These are phyloP conservation scores for Ptychadena robeensis DNA, from an alignment of 2,797 vertebrate genomes.

Conservation along the genomic window DNA sequence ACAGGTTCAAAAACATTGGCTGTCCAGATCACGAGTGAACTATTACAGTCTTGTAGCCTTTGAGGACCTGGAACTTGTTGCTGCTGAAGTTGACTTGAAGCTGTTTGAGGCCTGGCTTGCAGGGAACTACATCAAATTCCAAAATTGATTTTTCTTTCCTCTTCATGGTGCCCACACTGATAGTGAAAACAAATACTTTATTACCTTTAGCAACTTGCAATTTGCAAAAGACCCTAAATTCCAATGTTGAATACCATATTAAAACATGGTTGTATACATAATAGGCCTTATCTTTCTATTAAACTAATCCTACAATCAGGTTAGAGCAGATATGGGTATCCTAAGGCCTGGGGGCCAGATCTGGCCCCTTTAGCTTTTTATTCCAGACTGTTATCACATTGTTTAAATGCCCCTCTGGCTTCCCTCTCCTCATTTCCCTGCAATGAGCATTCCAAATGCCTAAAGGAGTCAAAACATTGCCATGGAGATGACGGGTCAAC, in stretches of 20 bases:
- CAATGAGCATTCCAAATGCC: too few relatives aligned
- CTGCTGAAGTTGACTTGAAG: slow-evolving; percentile 77
- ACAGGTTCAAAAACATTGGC: not conserved
- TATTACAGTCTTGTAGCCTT: slow-evolving; percentile 71
- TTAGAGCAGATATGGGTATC: too few relatives aligned
- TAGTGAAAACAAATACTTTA: not conserved
- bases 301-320: too few relatives aligned
- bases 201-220: too few relatives aligned
- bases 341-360: too few relatives aligned
- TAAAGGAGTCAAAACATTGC: too few relatives aligned
- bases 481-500: too few relatives aligned
- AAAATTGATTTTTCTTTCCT: slow-evolving; percentile 70
- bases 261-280: not conserved
- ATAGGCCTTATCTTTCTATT: not conserved
- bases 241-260: not conserved
- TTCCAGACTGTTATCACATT: too few relatives aligned
- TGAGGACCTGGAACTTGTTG: slow-evolving; percentile 73
- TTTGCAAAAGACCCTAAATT: too few relatives aligned
- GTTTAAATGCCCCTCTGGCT: too few relatives aligned
- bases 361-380: too few relatives aligned
- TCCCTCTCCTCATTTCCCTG: too few relatives aligned
- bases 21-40: slow-evolving; percentile 53
- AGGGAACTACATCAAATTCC: slow-evolving; percentile 72
- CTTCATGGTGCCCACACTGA: slow-evolving; percentile 71
- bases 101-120: slow-evolving; percentile 74